phyloP scores from a whole-genome alignment of 2,797 vertebrate genomes.

The Hylomyscus alleni region DNA sequence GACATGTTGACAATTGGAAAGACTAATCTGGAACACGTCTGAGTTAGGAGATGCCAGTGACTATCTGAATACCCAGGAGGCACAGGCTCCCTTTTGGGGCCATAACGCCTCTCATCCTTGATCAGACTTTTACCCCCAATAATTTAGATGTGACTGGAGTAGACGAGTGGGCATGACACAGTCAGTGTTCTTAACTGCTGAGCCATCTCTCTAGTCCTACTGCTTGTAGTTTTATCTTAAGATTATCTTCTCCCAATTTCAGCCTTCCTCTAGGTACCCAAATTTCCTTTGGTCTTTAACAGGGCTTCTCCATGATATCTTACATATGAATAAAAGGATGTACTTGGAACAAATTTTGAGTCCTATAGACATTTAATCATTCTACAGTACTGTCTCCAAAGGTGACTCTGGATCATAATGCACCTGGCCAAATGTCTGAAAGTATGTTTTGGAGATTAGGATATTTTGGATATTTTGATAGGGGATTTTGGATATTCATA shows the following conservation, averaged over 20 bases:
- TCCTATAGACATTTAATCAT: background rate
- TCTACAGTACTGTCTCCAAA: background rate
- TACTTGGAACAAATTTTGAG: background rate
- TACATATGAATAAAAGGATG: background rate
- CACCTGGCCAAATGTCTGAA: slow-evolving; percentile 40
- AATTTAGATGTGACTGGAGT: too few species aligned
- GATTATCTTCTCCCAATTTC: background rate
- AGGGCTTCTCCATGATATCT: background rate
- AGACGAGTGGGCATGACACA: too few species aligned
- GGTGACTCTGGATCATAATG: background rate
- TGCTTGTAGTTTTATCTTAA: background rate
- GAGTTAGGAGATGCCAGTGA: too few species aligned
- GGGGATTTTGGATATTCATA: slow-evolving; percentile 48
- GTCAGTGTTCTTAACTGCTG: too few species aligned
- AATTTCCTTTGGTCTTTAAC: background rate
- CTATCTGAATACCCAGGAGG: too few species aligned
- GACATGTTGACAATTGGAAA: too few species aligned
- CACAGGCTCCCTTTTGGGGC: too few species aligned
- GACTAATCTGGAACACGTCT: too few species aligned
- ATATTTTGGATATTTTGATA: slow-evolving; percentile 52
- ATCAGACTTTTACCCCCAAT: too few species aligned
- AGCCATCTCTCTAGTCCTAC: background rate
- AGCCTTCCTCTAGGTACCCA: background rate
- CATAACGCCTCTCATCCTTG: too few species aligned
- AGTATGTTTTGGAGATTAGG: slow-evolving; percentile 38